These are phyloP conservation scores for Ammospiza caudacuta DNA, from an alignment of 2,113 vertebrate genomes.

Conservation along the genomic window DNA sequence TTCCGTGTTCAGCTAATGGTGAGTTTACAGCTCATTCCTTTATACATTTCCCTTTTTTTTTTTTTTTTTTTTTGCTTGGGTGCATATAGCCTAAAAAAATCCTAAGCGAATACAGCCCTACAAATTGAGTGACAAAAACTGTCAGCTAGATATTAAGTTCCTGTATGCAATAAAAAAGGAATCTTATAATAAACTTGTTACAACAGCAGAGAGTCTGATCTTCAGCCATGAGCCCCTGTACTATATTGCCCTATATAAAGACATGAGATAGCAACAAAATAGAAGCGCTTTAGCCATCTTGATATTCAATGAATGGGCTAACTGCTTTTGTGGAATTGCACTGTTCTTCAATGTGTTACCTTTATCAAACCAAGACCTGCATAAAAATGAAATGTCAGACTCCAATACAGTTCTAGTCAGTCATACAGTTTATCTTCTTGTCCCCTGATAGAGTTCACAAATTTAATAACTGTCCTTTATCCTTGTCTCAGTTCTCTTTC, in stretches of 20 bases:
- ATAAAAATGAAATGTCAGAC: slow-evolving; percentile 81
- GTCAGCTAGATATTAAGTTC: neutral
- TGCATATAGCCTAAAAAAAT: neutral
- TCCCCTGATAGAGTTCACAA: slow-evolving; percentile 75
- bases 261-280: slow-evolving; percentile 50
- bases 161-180: neutral
- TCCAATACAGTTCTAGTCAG: slow-evolving; percentile 71
- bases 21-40: neutral
- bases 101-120: neutral
- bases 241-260: slow-evolving; percentile 53
- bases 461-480: slow-evolving; percentile 82
- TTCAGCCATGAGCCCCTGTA: slow-evolving; percentile 42
- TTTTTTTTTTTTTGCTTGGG: neutral
- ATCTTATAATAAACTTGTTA: slow-evolving; percentile 34
- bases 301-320: slow-evolving; percentile 62
- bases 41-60: neutral
- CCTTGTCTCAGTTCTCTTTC: slow-evolving; percentile 69
- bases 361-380: slow-evolving; percentile 71
- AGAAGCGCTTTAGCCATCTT: slow-evolving; percentile 52
- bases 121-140: neutral
- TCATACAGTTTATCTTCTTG: slow-evolving; percentile 77
- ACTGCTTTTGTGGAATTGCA: slow-evolving; percentile 63
- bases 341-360: slow-evolving; percentile 68
- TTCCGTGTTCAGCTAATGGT: neutral
- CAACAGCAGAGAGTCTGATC: slow-evolving; percentile 21